These are phyloP conservation scores for Samia ricini DNA, from an alignment of 1,140 invertebrate genomes.

Conservation along the genomic window DNA sequence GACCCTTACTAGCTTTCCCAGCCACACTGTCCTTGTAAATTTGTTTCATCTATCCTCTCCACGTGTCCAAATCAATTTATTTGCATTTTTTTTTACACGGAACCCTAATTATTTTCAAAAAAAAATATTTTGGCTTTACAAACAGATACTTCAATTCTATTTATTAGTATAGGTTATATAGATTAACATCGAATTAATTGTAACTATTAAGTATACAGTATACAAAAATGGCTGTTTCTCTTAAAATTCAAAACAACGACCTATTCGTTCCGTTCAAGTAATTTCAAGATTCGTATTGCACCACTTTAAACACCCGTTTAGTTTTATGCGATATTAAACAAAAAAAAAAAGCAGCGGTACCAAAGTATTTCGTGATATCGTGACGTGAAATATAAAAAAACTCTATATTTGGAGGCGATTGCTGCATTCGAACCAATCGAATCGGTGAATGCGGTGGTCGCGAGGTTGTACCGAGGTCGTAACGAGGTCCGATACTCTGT, in stretches of 20 bases:
- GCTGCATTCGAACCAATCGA: constrained; percentile 55
- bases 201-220: too few relatives aligned
- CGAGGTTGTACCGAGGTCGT: constrained; percentile 54
- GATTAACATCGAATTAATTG: too few relatives aligned
- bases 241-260: constrained; percentile 12
- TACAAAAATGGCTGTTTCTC: not conserved
- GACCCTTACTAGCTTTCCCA: too few relatives aligned
- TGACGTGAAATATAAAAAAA: constrained; percentile 50
- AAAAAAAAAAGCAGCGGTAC: too few relatives aligned
- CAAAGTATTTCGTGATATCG: constrained; percentile 32
- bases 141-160: too few relatives aligned
- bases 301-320: constrained; percentile 22
- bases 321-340: constrained; percentile 24
- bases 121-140: too few relatives aligned
- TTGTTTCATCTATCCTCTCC: too few relatives aligned
- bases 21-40: too few relatives aligned
- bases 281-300: constrained; percentile 24
- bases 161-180: too few relatives aligned
- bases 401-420: constrained; percentile 58
- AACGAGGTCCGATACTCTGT: constrained; percentile 30
- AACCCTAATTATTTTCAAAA: too few relatives aligned
- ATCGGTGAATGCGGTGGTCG: constrained; percentile 52
- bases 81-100: too few relatives aligned
- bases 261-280: constrained; percentile 18
- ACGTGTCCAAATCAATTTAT: too few relatives aligned